Base-by-base conservation (phyloP, 1,140 invertebrate species). In the Dreissena rostriformis region DNA sequence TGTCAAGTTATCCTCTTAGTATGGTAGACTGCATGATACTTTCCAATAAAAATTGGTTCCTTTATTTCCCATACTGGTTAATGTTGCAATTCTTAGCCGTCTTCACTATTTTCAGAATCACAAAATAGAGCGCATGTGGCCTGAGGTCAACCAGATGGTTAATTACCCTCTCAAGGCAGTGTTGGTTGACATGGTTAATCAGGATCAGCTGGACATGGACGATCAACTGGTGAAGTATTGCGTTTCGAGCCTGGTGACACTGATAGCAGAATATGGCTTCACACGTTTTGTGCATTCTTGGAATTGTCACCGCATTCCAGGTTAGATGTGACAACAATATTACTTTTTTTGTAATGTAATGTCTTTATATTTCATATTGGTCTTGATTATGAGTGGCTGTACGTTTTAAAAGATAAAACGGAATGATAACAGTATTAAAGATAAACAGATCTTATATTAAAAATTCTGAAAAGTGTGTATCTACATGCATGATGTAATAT, bases 201-300 rank as follows among this genome's bases (percentile, higher is more conserved):
- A 26, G 17, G 67, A 68, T 68, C 67, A 68, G 15, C 67, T 68
- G 19, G 67, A 68, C 67, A 68, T 68, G 29, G 67, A 68, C 26
- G 67, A 68, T 39, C 19, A 68, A 26, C 29, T 68, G 67, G 26
- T 68, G 26, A 68, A 68, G 26, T 68, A 28, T 28, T 68, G 67
- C 29, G 19, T 68, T 19, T 68, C 67, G 26, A 68, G 26, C 67
- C 17, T 68, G 26, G 19, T 19, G 15, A 26, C 26, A 17, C 67
- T 19, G 67, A 22, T 68, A 26, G 67, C 67, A 68, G 67, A 68
- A 19, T 17, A 22, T 15, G 67, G 67, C 5, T 17, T 68, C 1
- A 28, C 19, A 19, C 22, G 67, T 19, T 24, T 68, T 68, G 67
- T 68, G 19, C 19, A 68, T 26, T 68, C 67, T 19, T 68, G 67